A percentile compares a stretch with the other conserved stretches of the same genome.
Conservation (phyloP, 1,140 invertebrate species). For the Melanaphis sacchari region DNA sequence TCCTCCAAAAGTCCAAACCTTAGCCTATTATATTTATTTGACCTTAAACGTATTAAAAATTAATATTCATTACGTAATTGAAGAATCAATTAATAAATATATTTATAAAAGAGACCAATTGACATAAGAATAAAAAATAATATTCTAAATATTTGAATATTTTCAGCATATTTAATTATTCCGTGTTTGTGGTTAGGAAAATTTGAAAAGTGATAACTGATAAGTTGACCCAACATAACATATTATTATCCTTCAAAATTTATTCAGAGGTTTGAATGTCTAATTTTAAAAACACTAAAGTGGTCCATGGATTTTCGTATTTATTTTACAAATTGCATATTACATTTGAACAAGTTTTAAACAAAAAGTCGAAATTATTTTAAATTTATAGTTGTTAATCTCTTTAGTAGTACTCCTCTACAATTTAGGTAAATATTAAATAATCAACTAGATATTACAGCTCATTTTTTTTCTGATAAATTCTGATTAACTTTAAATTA, state of each 20-base stretch:
- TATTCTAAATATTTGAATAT: background rate
- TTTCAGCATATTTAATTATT: background rate
- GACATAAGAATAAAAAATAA: background rate
- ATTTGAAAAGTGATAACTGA: background rate
- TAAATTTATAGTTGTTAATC: background rate
- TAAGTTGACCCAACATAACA: slow-evolving; percentile 11
- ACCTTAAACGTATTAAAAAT: no score
- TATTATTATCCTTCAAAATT: slow-evolving; percentile 6
- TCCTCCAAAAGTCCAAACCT: no score
- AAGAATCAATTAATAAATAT: no score
- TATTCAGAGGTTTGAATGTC: slow-evolving; percentile 5
- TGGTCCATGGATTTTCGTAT: background rate
- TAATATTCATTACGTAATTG: no score
- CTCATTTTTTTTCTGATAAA: background rate
- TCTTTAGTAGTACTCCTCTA: background rate
- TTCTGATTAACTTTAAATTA: background rate
- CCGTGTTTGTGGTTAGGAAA: background rate
- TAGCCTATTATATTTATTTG: no score
- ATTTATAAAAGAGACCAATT: background rate
- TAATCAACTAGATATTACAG: background rate
- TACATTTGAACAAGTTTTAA: background rate
- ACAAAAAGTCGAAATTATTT: background rate
- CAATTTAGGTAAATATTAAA: background rate
- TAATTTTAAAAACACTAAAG: background rate
- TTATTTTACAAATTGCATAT: background rate